Evolutionary conservation across 2,797 vertebrate species (phyloP), one percentile per base, ranked within the genome.

Genomic region (Eleutherodactylus coqui): DNA sequence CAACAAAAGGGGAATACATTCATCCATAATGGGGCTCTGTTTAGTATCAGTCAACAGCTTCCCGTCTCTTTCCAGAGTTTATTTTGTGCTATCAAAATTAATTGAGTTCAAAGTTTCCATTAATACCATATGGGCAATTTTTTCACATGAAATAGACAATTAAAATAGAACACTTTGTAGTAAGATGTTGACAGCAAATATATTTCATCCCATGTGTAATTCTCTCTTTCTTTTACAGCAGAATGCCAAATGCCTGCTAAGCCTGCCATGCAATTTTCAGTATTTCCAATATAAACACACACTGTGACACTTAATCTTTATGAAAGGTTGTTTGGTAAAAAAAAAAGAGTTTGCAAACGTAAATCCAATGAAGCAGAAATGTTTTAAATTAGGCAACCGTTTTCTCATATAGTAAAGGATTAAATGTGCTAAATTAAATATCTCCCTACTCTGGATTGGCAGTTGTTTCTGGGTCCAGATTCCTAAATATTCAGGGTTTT

Each of bases 31-130:
- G 45, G 47, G 32, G 69, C 78, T 86, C 43, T 0, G 41, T 87
- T 75, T 86, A 78, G 67, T 75, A 4, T 72, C 29, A 27, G 79
- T 88, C 60, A 78, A 8, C 60, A 78, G 1, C 27, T 88, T 88
- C 85, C 3, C 5, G 60, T 14, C 73, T 89, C 13, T 80, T 2
- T 55, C 75, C 43, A 78, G 36, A 80, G 11, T 85, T 69, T 53
- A 87, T 6, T 76, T 32, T 75, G 2, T 79, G 49, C 82, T 81
- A 85, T 81, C 85, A 47, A 36, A 79, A 0, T 79, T 84, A 83
- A n/a, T 88, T 8, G 60, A 88, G 83, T 85, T 86, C 0, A 89
- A 82, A 72, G 41, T 80, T 62, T 75, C 77, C 55, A 85, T 81
- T 81, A 80, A 58, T 32, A 79, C 88, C 89, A 88, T 87, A 34